Evolutionary conservation across 2,888 invertebrate species (phyloP).

Genomic region (Xylota segnis): DNA sequence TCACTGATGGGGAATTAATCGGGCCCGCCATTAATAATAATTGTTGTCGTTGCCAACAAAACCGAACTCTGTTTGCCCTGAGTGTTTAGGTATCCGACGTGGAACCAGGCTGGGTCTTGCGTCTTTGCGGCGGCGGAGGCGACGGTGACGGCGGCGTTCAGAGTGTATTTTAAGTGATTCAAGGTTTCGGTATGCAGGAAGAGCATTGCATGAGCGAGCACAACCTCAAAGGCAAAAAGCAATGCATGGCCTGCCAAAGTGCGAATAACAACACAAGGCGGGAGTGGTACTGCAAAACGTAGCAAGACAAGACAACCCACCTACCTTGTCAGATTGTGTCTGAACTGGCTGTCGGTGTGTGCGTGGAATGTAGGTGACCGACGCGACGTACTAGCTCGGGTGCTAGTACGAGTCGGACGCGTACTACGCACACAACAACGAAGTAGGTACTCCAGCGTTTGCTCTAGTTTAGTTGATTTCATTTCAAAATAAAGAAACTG

Average conservation of each 20-base stretch:
- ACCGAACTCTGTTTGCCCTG: constrained; percentile 48
- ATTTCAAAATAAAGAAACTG: constrained; percentile 50
- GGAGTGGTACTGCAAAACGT: constrained; percentile 49
- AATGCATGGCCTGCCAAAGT: constrained; percentile 46
- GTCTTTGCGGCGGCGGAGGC: no score
- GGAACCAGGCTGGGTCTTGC: constrained; percentile 23
- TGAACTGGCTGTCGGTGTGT: constrained; percentile 39
- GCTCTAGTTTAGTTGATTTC: constrained; percentile 46
- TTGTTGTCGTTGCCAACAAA: constrained; percentile 49
- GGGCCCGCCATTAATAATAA: constrained; percentile 41
- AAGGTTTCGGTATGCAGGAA: constrained; percentile 85
- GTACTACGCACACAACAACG: constrained; percentile 16
- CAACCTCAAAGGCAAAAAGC: constrained; percentile 23
- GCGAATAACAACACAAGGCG: constrained; percentile 58
- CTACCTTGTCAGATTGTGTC: constrained; percentile 81
- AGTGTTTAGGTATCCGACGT: constrained; percentile 44
- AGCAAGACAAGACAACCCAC: constrained; percentile 78
- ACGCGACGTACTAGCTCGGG: constrained; percentile 29
- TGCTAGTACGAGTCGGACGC: constrained; percentile 27
- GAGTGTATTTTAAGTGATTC: constrained; percentile 81
- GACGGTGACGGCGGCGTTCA: constrained; percentile 39
- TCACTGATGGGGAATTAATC: constrained; percentile 62
- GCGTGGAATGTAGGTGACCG: constrained; percentile 70
- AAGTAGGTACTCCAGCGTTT: constrained; percentile 11
- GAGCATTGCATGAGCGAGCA: constrained; percentile 79